Evolutionary conservation across 2,888 invertebrate species (phyloP).

Genomic region (Hesperia comma): DNA sequence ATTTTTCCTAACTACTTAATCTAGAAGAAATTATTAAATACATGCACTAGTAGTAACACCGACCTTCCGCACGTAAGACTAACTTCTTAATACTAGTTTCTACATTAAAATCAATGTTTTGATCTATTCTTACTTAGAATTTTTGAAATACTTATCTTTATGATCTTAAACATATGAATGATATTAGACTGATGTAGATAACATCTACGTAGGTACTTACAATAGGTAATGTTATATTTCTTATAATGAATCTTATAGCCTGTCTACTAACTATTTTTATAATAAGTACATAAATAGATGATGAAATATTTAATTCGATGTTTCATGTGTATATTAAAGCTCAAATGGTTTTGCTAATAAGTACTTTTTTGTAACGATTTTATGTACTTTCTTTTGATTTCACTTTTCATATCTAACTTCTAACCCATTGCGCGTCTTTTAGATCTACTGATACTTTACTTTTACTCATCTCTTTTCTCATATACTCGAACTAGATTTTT

Average conservation of each 20-base stretch:
- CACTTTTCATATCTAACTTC: not conserved
- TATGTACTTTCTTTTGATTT: not conserved
- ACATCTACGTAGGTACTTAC: slow-evolving; percentile 8
- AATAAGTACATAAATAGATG: not conserved
- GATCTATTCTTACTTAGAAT: not conserved
- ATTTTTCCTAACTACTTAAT: not conserved
- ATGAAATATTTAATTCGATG: not conserved
- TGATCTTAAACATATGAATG: not conserved
- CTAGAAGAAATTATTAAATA: not conserved
- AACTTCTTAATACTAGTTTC: not conserved
- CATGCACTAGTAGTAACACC: not conserved
- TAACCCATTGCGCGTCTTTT: not conserved
- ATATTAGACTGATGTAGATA: slow-evolving; percentile 8
- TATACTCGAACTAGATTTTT: not conserved
- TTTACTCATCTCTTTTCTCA: not conserved
- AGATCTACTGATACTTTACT: too few species aligned
- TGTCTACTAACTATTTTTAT: not conserved
- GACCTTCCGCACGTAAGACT: not conserved
- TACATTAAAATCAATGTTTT: not conserved
- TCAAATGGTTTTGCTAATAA: too few species aligned
- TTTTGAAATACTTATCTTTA: not conserved
- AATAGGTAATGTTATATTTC: slow-evolving; percentile 1
- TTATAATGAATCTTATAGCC: slow-evolving; percentile 2
- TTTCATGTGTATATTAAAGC: not conserved
- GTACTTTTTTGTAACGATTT: not conserved